Percentiles rank a stretch among this genome's conserved stretches.
These are phyloP conservation scores for Stramonita haemastoma DNA, from an alignment of 2,888 invertebrate species.

Conservation along the genomic window DNA sequence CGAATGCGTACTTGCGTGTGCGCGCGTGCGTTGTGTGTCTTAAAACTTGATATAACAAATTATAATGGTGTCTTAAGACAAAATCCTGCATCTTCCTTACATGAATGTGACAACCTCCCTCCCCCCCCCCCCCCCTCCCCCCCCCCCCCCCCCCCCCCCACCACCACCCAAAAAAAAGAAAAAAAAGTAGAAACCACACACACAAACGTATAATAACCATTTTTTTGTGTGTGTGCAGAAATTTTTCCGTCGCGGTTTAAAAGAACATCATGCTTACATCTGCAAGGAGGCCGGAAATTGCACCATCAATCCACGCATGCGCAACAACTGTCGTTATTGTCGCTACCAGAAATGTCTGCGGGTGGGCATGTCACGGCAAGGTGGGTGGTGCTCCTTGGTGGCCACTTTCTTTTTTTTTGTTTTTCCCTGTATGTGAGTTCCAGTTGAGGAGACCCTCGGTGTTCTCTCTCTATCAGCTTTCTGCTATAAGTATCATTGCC, in stretches of 20 bases:
- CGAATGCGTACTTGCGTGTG: no score
- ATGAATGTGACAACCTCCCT: no score
- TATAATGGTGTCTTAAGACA: no score
- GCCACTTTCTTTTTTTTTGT: background rate
- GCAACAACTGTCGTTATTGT: constrained; percentile 75
- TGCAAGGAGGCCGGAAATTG: constrained; percentile 70
- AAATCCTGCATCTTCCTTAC: no score
- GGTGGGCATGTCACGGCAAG: constrained; percentile 75
- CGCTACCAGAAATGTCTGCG: constrained; percentile 73
- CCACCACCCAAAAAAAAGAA: no score
- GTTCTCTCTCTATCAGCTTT: no score
- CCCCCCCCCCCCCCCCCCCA: background rate
- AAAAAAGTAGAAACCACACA: background rate
- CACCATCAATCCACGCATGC: constrained; percentile 73
- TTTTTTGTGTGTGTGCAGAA: constrained; percentile 60
- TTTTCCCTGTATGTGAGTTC: background rate
- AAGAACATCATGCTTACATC: constrained; percentile 69
- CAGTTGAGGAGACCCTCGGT: no score
- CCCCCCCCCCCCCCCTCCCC: background rate
- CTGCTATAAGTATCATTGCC: no score
- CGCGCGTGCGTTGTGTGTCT: no score
- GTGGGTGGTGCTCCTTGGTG: constrained; percentile 43
- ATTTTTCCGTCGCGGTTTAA: constrained; percentile 75
- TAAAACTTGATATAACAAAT: no score
- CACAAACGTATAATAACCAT: background rate